A percentile compares a stretch with the other conserved stretches of the same genome.
Evolutionary conservation across 2,797 vertebrate genomes (phyloP).

Genomic region (Pempheris klunzingeri): DNA sequence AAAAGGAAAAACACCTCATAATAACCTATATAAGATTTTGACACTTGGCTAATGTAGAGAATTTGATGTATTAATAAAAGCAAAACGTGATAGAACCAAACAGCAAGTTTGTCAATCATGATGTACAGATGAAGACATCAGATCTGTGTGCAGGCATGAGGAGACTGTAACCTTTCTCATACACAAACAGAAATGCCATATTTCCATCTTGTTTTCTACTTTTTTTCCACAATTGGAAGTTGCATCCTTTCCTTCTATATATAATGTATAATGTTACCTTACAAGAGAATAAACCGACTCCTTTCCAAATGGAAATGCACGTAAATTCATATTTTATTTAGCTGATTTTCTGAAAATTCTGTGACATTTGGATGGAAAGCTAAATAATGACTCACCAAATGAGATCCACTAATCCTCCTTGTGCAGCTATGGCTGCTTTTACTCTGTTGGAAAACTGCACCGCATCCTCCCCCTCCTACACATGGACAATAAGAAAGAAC

Average conservation of each 20-base stretch:
- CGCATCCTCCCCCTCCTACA: constrained; percentile 90
- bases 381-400: constrained; percentile 86
- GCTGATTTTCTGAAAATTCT: not conserved
- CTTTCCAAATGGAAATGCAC: not conserved
- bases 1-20: no score
- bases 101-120: not conserved
- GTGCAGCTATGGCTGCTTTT: constrained; percentile 92
- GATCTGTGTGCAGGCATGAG: not conserved
- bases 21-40: no score
- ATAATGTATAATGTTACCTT: not conserved
- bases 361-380: not conserved
- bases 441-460: constrained; percentile 94
- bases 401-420: constrained; percentile 93
- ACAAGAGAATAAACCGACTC: not conserved
- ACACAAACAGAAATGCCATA: not conserved
- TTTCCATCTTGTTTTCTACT: not conserved
- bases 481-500: not conserved
- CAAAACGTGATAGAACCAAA: not conserved
- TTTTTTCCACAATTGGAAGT: no score
- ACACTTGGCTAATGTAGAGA: no score
- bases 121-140: no score
- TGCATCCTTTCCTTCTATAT: no score
- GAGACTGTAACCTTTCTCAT: not conserved
- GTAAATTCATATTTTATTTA: not conserved
- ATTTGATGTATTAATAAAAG: not conserved